Percentiles rank a stretch among this genome's conserved stretches.
Evolutionary conservation across 2,797 vertebrate species (phyloP).

Genomic region (Carcharodon carcharias): DNA sequence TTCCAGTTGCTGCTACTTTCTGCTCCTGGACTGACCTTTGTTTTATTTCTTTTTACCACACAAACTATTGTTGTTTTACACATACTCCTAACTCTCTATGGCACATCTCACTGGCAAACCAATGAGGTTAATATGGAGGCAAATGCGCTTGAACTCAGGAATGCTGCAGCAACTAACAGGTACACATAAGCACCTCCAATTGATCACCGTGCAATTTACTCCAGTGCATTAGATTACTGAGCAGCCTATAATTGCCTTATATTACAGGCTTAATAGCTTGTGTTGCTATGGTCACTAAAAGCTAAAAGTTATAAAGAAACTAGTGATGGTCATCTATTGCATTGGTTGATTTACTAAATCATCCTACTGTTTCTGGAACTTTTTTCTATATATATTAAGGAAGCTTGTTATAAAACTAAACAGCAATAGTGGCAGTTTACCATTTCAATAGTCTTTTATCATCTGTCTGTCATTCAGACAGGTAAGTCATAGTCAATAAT

Average conservation of each 20-base stretch:
- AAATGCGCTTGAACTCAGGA: background rate
- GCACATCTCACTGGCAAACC: background rate
- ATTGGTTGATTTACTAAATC: background rate
- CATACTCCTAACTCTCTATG: background rate
- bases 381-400: too few species aligned
- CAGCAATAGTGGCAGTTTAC: background rate
- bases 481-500: background rate
- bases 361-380: background rate
- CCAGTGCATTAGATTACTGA: background rate
- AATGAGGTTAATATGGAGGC: background rate
- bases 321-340: background rate
- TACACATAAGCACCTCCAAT: background rate
- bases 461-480: background rate
- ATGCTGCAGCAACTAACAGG: background rate
- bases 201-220: conserved; percentile 6
- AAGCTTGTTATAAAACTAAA: background rate
- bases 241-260: background rate
- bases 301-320: conserved; percentile 11
- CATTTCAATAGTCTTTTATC: background rate
- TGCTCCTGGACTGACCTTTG: background rate
- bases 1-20: background rate
- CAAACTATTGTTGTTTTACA: background rate
- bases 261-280: background rate
- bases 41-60: background rate
- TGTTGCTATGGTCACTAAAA: conserved; percentile 20